Base-by-base conservation (phyloP, 2,797 vertebrate genomes). In the Danio choprae region DNA sequence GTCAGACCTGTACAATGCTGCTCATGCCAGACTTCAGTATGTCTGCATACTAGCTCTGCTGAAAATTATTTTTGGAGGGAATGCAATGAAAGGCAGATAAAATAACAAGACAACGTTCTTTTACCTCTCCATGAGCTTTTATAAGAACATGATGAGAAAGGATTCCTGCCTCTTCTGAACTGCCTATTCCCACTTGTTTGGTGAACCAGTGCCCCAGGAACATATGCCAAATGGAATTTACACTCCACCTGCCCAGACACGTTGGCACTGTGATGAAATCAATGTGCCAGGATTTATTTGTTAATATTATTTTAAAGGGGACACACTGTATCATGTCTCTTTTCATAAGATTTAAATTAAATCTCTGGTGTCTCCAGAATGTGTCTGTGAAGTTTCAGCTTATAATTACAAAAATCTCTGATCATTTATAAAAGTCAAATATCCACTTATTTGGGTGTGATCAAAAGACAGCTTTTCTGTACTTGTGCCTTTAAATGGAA, bases 181-280 rank as follows among this genome's bases (percentile, higher is more conserved):
- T 13, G 11, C 44, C 62, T 15, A 48, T 75, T 75, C 51, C 56
- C 64, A 18, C 41, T 91, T 92, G 91, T 90, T 92, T 89, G 84
- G 84, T 87, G 79, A 76, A 71, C 79, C 84, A 85, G 84, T 82
- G 80, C 84, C 74, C 86, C 81, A 86, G 88, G 85, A 93, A 79
- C 92, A 92, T 93, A 93, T 92, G 92, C 86, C 87, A 88, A 89
- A 88, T 89, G 50, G 85, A 84, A 88, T 88, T 82, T 85, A 79
- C 86, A 85, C 88, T 91, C 91, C 91, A 90, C 41, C 84, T 89
- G 87, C 88, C 90, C 88, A 87, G 87, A 90, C 89, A 81, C 13
- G 69, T 82, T 80, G 80, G 81, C 76, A 56, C 36, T 46, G 9
- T 22, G 15, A 85, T 82, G 78, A 82, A 87, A 83, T 84, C 60